Percentiles rank a stretch among this genome's conserved stretches.
phyloP scores from a whole-genome alignment of 1,140 invertebrate genomes.

The Polypedilum vanderplanki region DNA sequence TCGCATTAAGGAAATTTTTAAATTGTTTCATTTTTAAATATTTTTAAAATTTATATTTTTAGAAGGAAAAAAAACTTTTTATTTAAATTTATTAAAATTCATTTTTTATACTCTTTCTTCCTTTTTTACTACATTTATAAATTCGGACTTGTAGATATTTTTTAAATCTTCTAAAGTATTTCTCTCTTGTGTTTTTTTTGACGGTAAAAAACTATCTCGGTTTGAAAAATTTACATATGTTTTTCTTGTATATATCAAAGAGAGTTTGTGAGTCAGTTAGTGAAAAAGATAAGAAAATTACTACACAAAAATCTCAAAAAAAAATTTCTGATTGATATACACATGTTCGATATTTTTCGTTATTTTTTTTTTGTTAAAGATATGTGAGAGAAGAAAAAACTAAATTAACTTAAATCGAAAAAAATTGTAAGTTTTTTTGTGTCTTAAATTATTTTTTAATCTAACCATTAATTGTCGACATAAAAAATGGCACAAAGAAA shows the following conservation, averaged over 20 bases:
- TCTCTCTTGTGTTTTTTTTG: slow-evolving; percentile 15
- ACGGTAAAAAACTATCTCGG: slow-evolving; percentile 8
- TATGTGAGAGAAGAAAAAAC: slow-evolving; percentile 10
- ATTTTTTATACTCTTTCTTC: slow-evolving; percentile 3
- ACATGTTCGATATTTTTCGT: not conserved
- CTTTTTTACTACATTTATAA: slow-evolving; percentile 28
- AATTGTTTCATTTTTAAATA: not conserved
- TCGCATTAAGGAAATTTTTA: slow-evolving; percentile 5
- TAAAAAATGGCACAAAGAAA: slow-evolving; percentile 25
- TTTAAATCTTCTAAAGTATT: slow-evolving; percentile 15
- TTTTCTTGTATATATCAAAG: not conserved
- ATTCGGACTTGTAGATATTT: slow-evolving; percentile 30
- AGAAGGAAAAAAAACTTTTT: not conserved
- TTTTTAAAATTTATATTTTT: not conserved
- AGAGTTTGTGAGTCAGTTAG: too few relatives aligned
- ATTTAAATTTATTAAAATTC: slow-evolving; percentile 20
- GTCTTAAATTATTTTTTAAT: slow-evolving; percentile 8
- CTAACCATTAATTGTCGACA: not conserved
- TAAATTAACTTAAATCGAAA: not conserved
- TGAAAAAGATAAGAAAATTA: too few relatives aligned
- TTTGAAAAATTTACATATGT: slow-evolving; percentile 9
- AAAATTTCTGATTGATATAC: slow-evolving; percentile 10
- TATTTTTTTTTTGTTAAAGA: too few relatives aligned
- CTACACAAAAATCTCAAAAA: not conserved
- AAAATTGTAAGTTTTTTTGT: slow-evolving; percentile 17